Conservation (phyloP, 30 jellyfish, hydroid and myxozoan species). For the Sanderia malayensis region DNA sequence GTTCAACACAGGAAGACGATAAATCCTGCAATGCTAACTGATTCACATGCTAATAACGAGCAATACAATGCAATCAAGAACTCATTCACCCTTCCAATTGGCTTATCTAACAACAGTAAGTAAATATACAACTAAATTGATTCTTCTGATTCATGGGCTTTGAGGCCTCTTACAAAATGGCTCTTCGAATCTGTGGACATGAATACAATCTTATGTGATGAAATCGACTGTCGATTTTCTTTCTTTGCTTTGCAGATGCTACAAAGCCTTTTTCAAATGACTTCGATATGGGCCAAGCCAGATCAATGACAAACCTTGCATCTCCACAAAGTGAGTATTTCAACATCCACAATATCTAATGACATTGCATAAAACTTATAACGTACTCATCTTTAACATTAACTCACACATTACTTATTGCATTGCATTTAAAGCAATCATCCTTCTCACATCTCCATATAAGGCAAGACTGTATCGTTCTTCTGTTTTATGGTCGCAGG, state of each 20-base stretch:
- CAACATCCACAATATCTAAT: too few species aligned
- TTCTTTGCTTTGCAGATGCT: background rate
- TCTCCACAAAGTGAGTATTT: too few species aligned
- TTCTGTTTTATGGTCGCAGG: conserved; percentile 5
- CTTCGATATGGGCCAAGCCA: background rate
- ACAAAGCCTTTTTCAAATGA: background rate
- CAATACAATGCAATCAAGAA: conserved; percentile 43
- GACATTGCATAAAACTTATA: too few species aligned
- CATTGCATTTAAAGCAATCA: too few species aligned
- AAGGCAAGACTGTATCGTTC: background rate
- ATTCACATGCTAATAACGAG: conserved; percentile 27
- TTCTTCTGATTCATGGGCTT: background rate
- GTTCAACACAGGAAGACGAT: conserved; percentile 50
- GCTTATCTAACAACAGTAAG: background rate
- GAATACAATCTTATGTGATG: background rate
- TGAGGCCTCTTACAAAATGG: background rate
- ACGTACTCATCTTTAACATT: too few species aligned
- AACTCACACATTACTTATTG: too few species aligned
- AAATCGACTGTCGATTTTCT: too few species aligned
- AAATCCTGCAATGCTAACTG: conserved; percentile 50
- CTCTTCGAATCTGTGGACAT: background rate
- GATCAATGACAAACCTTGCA: background rate
- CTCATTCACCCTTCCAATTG: conserved; percentile 56
- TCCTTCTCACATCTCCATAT: background rate
- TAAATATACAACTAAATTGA: background rate